Evolutionary conservation across 2,113 vertebrate genomes (phyloP).

Genomic region (Semnornis frantzii): DNA sequence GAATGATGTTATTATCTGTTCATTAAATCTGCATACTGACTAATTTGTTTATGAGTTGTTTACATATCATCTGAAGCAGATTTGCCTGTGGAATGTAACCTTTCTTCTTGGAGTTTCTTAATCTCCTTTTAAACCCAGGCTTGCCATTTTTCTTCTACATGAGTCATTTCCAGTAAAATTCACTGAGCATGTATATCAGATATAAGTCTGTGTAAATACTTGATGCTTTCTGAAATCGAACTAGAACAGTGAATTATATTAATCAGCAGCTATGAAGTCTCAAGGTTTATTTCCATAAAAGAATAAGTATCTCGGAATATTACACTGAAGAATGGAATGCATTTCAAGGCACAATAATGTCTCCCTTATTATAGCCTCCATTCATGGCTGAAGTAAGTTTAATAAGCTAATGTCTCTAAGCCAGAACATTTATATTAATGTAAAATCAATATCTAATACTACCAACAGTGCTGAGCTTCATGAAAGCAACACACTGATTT

Average conservation of each 20-base stretch:
- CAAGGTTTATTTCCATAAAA: conserved; percentile 11
- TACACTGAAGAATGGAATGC: conserved; percentile 24
- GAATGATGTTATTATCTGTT: not conserved
- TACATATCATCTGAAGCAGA: conserved; percentile 19
- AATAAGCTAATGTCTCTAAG: not conserved
- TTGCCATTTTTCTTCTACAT: not conserved
- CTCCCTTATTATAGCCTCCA: not conserved
- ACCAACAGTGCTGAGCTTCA: not conserved
- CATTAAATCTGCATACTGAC: conserved; percentile 4
- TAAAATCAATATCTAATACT: not conserved
- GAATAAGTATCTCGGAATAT: not conserved
- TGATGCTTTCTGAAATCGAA: conserved; percentile 6
- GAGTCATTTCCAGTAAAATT: conserved; percentile 28
- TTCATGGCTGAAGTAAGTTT: not conserved
- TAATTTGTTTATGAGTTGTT: not conserved
- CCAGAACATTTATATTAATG: not conserved
- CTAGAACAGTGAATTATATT: conserved; percentile 3
- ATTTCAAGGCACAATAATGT: not conserved
- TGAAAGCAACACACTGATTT: not conserved
- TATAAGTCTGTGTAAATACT: not conserved
- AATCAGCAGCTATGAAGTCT: conserved; percentile 10
- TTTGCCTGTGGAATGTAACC: not conserved
- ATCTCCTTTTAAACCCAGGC: not conserved
- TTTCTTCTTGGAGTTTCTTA: not conserved
- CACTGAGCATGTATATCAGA: not conserved